Conservation (phyloP, 35 echinoderm and acorn worm species). For the Heliocidaris tuberculata region DNA sequence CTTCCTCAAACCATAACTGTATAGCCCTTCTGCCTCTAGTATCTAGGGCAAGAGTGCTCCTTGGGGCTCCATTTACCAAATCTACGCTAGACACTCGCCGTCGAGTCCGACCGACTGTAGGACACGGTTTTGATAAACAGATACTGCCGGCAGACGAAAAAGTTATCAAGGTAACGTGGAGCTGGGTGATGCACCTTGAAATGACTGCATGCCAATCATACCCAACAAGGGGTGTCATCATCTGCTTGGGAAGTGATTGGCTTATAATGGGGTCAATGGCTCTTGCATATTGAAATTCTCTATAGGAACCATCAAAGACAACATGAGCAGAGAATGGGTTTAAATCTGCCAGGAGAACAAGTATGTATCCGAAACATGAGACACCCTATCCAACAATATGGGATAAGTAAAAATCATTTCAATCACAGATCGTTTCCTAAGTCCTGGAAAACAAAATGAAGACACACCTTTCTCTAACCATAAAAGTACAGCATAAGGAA, state of each 20-base stretch:
- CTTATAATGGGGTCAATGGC: not conserved
- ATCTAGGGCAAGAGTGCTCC: not conserved
- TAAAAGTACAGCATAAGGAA: too few relatives aligned
- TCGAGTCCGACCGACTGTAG: not conserved
- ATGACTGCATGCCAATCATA: slow-evolving; percentile 1
- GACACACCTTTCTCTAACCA: too few relatives aligned
- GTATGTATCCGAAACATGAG: not conserved
- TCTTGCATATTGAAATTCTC: not conserved
- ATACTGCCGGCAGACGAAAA: not conserved
- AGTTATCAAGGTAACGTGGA: not conserved
- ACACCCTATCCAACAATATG: not conserved
- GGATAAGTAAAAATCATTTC: not conserved
- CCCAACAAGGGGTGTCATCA: not conserved
- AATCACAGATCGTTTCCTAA: too few relatives aligned
- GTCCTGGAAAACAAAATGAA: too few relatives aligned
- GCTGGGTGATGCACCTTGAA: not conserved
- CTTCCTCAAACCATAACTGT: not conserved
- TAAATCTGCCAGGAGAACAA: too few relatives aligned
- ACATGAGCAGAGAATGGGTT: too few relatives aligned
- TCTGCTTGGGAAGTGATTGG: not conserved
- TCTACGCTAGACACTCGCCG: not conserved
- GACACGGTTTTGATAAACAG: not conserved
- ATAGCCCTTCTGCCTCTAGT: not conserved
- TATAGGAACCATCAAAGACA: too few relatives aligned
- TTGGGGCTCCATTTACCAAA: not conserved